A percentile compares a stretch with the other conserved stretches of the same genome.
Conservation (phyloP, 2,797 vertebrate genomes). For the Acanthurus leucopareius region DNA sequence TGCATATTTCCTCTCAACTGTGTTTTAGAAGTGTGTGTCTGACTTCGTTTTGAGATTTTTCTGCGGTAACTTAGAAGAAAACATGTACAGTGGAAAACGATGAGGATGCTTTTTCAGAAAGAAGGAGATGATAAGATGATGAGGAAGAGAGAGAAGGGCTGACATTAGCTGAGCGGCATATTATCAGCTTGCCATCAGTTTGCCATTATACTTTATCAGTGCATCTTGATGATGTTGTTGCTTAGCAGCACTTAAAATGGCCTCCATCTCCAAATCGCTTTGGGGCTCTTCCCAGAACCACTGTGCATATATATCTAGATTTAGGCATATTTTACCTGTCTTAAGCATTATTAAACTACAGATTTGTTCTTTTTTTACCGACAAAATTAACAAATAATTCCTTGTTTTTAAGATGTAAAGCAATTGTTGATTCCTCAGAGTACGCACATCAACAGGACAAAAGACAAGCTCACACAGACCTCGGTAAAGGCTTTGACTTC, state of each 20-base stretch:
- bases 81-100: not conserved
- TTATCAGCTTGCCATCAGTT: slow-evolving; percentile 54
- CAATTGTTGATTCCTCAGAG: not conserved
- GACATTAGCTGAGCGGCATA: slow-evolving; percentile 58
- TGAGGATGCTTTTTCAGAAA: slow-evolving; percentile 1
- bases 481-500: slow-evolving; percentile 12
- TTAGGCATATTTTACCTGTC: not conserved
- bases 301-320: not conserved
- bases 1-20: not conserved
- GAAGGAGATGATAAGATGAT: slow-evolving; percentile 5
- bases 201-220: slow-evolving; percentile 72
- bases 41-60: slow-evolving; percentile 17
- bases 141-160: slow-evolving; percentile 12
- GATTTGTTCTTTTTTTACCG: not conserved
- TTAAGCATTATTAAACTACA: slow-evolving; percentile 1
- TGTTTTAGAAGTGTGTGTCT: not conserved
- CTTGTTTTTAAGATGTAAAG: not conserved
- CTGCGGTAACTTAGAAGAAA: not conserved
- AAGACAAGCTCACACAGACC: slow-evolving; percentile 2
- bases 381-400: not conserved
- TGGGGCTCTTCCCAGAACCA: slow-evolving; percentile 16
- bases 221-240: slow-evolving; percentile 53
- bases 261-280: slow-evolving; percentile 45
- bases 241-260: slow-evolving; percentile 73
- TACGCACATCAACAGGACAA: not conserved